These are phyloP conservation scores for Seriola rivoliana DNA, from an alignment of 2,113 vertebrate species.

Conservation along the genomic window DNA sequence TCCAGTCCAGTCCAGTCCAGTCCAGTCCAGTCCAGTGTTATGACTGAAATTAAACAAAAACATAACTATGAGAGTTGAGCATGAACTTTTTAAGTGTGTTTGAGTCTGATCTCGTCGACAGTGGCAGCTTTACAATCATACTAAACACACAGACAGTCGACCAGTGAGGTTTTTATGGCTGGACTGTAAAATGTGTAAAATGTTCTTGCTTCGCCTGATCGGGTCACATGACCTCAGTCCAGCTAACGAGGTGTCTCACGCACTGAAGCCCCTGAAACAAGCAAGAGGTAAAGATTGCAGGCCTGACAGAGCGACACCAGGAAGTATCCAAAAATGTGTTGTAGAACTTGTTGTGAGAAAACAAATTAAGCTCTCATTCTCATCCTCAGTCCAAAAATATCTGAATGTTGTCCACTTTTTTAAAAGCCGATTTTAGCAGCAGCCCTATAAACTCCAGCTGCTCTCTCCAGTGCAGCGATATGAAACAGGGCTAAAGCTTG, in stretches of 20 bases:
- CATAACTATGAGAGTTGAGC: too few relatives aligned
- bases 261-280: neutral
- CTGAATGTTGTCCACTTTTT: neutral
- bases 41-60: too few relatives aligned
- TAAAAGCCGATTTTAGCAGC: neutral
- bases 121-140: neutral
- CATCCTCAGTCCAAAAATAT: conserved; percentile 10
- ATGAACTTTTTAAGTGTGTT: too few relatives aligned
- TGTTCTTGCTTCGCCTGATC: neutral
- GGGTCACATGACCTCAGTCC: neutral
- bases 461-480: neutral
- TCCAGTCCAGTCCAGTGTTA: too few relatives aligned
- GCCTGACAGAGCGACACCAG: neutral
- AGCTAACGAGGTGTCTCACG: neutral
- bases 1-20: too few relatives aligned
- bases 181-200: too few relatives aligned
- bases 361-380: neutral
- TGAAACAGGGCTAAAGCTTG: conserved; percentile 50
- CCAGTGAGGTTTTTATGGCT: too few relatives aligned
- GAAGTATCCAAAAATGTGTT: neutral
- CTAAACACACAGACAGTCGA: too few relatives aligned
- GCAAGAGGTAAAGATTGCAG: neutral
- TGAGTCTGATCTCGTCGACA: too few relatives aligned
- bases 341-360: neutral
- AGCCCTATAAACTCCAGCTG: conserved; percentile 9